phyloP scores from a whole-genome alignment of 2,113 vertebrate genomes.

The Larimichthys crocea region DNA sequence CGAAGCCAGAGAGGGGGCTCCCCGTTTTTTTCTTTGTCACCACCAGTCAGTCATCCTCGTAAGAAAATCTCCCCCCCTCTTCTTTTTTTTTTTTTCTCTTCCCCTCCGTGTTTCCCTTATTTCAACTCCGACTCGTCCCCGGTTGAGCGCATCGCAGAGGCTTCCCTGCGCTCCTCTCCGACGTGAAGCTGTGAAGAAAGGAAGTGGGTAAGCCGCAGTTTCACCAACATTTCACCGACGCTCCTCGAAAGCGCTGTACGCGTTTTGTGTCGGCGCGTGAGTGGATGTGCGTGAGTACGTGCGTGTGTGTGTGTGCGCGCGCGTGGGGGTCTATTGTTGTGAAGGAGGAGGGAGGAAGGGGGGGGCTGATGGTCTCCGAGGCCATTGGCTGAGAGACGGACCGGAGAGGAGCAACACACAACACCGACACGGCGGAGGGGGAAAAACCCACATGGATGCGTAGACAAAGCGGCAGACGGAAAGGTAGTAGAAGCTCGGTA shows the following conservation, averaged over 20 bases:
- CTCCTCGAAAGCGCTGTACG: slow-evolving; percentile 77
- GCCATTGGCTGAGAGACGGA: slow-evolving; percentile 73
- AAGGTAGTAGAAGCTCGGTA: slow-evolving; percentile 30
- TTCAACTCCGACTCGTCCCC: slow-evolving; percentile 68
- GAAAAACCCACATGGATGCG: slow-evolving; percentile 59
- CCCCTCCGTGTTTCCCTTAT: slow-evolving; percentile 58
- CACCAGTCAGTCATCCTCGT: slow-evolving; percentile 85
- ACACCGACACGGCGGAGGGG: slow-evolving; percentile 62
- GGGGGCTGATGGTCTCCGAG: slow-evolving; percentile 81
- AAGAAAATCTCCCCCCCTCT: slow-evolving; percentile 57
- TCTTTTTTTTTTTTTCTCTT: not conserved
- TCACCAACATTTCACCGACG: slow-evolving; percentile 82
- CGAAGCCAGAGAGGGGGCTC: slow-evolving; percentile 81
- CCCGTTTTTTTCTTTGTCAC: slow-evolving; percentile 88
- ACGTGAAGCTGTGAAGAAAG: slow-evolving; percentile 56
- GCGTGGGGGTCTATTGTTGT: slow-evolving; percentile 57
- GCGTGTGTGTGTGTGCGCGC: not conserved
- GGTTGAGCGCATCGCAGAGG: slow-evolving; percentile 65
- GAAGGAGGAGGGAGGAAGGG: slow-evolving; percentile 35
- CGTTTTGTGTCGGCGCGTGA: slow-evolving; percentile 39
- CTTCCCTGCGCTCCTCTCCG: slow-evolving; percentile 59
- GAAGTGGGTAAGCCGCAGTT: slow-evolving; percentile 75
- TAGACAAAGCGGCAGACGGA: slow-evolving; percentile 55
- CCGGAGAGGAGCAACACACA: slow-evolving; percentile 69
- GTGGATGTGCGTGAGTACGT: slow-evolving; percentile 1